Percentiles rank a stretch among this genome's conserved stretches.
Evolutionary conservation across 2,113 vertebrate species (phyloP).

Genomic region (Nanorana parkeri): DNA sequence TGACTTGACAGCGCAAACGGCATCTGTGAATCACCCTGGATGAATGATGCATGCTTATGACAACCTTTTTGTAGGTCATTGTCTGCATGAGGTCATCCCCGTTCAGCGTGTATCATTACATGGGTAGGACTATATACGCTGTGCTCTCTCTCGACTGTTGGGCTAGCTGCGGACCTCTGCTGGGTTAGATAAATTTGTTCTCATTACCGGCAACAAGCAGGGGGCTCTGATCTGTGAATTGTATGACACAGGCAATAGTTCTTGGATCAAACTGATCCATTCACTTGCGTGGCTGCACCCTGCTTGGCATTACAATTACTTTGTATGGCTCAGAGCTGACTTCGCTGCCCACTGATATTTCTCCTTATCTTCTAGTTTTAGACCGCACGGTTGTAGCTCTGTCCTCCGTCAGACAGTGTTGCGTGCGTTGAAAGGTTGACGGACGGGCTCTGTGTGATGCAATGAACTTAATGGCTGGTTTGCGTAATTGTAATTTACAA

Average conservation of each 20-base stretch:
- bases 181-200: background rate
- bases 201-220: background rate
- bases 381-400: no score
- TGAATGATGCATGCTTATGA: constrained; percentile 25
- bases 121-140: background rate
- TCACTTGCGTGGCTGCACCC: background rate
- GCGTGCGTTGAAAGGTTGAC: no score
- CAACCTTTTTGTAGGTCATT: constrained; percentile 28
- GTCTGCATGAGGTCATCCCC: constrained; percentile 42
- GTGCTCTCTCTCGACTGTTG: no score
- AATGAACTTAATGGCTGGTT: no score
- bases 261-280: background rate
- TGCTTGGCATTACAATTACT: background rate
- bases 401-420: no score
- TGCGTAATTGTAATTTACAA: no score
- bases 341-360: no score
- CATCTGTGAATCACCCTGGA: background rate
- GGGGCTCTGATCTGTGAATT: background rate
- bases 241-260: background rate
- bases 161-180: no score
- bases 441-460: no score
- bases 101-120: constrained; percentile 12
- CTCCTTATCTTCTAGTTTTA: no score
- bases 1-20: background rate
- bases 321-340: no score